phyloP scores from a whole-genome alignment of 2,797 vertebrate species.

The Meriones psammophilus region DNA sequence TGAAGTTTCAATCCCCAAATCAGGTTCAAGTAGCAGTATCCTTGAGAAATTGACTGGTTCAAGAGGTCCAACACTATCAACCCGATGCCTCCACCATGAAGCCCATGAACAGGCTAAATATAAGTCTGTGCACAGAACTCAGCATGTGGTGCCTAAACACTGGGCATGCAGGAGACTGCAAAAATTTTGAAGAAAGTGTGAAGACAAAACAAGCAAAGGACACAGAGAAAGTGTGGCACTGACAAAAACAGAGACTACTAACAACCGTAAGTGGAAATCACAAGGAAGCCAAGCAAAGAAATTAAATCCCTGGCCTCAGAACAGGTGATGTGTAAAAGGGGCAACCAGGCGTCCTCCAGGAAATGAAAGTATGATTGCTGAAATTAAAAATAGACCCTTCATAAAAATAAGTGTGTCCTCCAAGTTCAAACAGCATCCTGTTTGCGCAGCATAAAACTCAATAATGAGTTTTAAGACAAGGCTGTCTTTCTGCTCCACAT shows the following conservation, averaged over 20 bases:
- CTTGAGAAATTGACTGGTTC: neutral
- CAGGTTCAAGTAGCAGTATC: neutral
- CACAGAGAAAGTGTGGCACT: neutral
- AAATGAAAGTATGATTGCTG: neutral
- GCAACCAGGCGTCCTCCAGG: neutral
- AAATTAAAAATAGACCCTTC: constrained; percentile 26
- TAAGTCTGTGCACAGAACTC: neutral
- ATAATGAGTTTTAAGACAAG: neutral
- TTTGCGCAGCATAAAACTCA: neutral
- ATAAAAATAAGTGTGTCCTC: neutral
- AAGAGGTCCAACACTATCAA: neutral
- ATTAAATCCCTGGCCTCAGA: neutral
- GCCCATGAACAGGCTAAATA: neutral
- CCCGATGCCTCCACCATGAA: neutral
- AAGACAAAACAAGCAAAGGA: neutral
- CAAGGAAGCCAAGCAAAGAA: constrained; percentile 27
- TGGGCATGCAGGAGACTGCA: neutral
- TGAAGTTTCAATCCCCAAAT: neutral
- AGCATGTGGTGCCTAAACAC: neutral
- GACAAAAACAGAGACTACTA: neutral
- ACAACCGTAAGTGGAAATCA: neutral
- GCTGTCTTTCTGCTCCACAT: neutral
- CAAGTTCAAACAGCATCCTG: neutral
- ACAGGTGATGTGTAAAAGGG: neutral
- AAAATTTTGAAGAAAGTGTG: neutral